A percentile compares a stretch with the other conserved stretches of the same genome.
Evolutionary conservation across 1,140 invertebrate genomes (phyloP).

Genomic region (Bombus haemorrhoidalis): DNA sequence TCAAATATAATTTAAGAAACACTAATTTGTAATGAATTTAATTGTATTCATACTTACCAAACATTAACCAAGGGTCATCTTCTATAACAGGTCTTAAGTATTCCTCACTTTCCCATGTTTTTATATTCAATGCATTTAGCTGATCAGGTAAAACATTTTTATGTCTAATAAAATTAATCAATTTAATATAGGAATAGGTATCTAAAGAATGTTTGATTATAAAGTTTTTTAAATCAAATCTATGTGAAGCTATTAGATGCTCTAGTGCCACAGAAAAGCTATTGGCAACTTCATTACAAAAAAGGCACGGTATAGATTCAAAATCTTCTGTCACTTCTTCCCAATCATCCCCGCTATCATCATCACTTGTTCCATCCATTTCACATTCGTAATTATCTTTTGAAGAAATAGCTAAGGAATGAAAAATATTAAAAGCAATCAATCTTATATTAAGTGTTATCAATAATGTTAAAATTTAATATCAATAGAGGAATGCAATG

Average conservation of each 20-base stretch:
- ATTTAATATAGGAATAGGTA: slow-evolving; percentile 92
- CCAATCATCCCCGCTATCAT: slow-evolving; percentile 82
- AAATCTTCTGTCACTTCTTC: slow-evolving; percentile 80
- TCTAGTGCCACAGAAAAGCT: slow-evolving; percentile 79
- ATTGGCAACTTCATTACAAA: slow-evolving; percentile 81
- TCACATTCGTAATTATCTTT: slow-evolving; percentile 45
- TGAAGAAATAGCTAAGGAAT: background rate
- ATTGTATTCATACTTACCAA: slow-evolving; percentile 84
- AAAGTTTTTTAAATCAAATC: slow-evolving; percentile 87
- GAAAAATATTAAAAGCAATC: slow-evolving; percentile 3
- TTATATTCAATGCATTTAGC: slow-evolving; percentile 82
- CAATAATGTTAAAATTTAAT: background rate
- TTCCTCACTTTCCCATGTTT: slow-evolving; percentile 89
- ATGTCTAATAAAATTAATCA: slow-evolving; percentile 93
- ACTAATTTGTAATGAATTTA: background rate
- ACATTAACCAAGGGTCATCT: slow-evolving; percentile 93
- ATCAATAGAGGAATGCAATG: background rate
- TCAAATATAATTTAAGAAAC: background rate
- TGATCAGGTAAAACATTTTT: slow-evolving; percentile 84
- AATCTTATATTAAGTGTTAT: background rate
- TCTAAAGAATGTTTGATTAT: slow-evolving; percentile 90
- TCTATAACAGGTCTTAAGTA: slow-evolving; percentile 90
- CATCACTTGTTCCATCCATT: slow-evolving; percentile 73
- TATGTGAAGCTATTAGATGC: slow-evolving; percentile 84
- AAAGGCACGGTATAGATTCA: slow-evolving; percentile 82